Conservation (phyloP, 1,140 invertebrate species). For the Probaryconus sp. region DNA sequence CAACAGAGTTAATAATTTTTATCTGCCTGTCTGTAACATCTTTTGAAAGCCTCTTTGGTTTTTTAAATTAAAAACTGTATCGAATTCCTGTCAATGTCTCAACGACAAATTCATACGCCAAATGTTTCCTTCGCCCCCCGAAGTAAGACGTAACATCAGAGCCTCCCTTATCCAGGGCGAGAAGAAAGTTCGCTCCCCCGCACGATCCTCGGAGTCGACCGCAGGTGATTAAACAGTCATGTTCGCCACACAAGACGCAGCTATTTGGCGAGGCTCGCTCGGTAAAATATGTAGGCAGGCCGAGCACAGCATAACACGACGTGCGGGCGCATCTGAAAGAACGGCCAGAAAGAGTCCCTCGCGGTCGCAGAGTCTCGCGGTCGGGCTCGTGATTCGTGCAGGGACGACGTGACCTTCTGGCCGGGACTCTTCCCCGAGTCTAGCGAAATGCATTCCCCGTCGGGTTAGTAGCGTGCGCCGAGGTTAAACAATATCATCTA, state of each 20-base stretch:
- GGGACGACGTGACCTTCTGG: slow-evolving; percentile 62
- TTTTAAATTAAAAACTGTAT: too few relatives aligned
- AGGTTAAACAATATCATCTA: slow-evolving; percentile 73
- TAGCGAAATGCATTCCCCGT: slow-evolving; percentile 57
- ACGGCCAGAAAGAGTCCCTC: slow-evolving; percentile 21
- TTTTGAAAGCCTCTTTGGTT: too few relatives aligned
- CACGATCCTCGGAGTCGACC: slow-evolving; percentile 15
- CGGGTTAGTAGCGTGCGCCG: slow-evolving; percentile 62
- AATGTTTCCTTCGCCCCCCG: too few relatives aligned
- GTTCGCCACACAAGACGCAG: slow-evolving; percentile 38
- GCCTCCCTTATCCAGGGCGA: not conserved
- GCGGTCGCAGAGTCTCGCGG: slow-evolving; percentile 19
- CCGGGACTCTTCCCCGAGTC: slow-evolving; percentile 56
- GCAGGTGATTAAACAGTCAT: slow-evolving; percentile 54
- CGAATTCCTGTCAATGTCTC: too few relatives aligned
- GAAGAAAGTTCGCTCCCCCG: slow-evolving; percentile 33
- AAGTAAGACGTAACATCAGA: too few relatives aligned
- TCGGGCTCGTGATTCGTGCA: slow-evolving; percentile 54
- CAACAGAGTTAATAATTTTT: too few relatives aligned
- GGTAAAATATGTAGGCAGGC: slow-evolving; percentile 41
- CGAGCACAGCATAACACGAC: not conserved
- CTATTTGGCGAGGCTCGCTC: slow-evolving; percentile 13
- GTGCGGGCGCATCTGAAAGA: not conserved
- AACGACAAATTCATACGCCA: too few relatives aligned
- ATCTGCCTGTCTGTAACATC: too few relatives aligned